These are phyloP conservation scores for Aptenodytes forsteri DNA, from an alignment of 2,113 vertebrate species.

Conservation along the genomic window DNA sequence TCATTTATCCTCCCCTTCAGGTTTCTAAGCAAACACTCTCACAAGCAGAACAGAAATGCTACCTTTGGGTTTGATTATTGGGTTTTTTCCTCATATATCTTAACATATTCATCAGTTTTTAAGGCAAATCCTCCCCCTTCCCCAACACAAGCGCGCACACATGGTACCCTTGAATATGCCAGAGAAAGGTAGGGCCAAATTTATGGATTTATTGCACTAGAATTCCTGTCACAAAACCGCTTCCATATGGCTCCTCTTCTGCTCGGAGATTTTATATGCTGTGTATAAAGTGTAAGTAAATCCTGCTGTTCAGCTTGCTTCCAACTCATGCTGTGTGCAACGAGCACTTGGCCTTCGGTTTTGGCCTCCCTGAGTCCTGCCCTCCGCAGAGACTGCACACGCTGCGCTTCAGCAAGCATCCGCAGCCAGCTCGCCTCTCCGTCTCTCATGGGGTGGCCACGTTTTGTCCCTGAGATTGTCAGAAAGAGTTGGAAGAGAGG, in stretches of 20 bases:
- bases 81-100: neutral
- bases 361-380: neutral
- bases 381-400: rapidly evolving
- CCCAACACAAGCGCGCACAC: neutral
- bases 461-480: neutral
- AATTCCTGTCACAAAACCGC: conserved; percentile 40
- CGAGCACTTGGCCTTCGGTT: rapidly evolving
- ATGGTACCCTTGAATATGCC: neutral
- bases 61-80: neutral
- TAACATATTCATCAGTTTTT: conserved; percentile 10
- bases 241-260: conserved; percentile 56
- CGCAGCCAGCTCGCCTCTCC: neutral
- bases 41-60: neutral
- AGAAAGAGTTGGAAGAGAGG: neutral
- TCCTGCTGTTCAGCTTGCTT: conserved; percentile 25
- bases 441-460: rapidly evolving
- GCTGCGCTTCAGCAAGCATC: neutral
- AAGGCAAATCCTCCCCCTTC: neutral
- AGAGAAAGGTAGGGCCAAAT: conserved; percentile 45
- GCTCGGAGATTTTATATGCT: neutral
- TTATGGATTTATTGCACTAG: conserved; percentile 38
- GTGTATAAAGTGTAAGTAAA: conserved; percentile 51
- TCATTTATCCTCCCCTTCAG: neutral
- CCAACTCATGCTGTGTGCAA: neutral
- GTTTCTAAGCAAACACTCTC: neutral